Evolutionary conservation across 2,888 invertebrate genomes (phyloP), one percentile per base, ranked within the genome.

Genomic region (Cerceris ruficornis): DNA sequence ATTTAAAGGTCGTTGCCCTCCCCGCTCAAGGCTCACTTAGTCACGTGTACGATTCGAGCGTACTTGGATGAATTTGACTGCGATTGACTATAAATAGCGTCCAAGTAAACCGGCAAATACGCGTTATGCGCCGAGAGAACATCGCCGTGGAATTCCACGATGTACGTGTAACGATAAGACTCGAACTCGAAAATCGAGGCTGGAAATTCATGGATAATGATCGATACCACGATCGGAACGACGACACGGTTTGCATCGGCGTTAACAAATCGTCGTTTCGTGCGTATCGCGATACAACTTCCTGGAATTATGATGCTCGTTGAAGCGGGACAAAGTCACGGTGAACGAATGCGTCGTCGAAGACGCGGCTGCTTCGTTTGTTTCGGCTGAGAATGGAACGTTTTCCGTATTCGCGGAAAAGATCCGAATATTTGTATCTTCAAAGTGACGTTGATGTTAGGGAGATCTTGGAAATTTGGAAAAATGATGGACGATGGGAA

Each of bases 1-100:
- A 70, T 79, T 71, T 60, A 52, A 68, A 79, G 80, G 75, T 79
- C 80, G 65, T 80, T 68, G 68, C 13, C 71, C 75, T 46, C 8
- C 52, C 50, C 14, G 41, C 57, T 75, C 79, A 60, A 80, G 69
- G 78, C 62, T 80, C 49, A 43, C 46, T 49, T 49, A 49, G 77
- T 78, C 77, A 67, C 62, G 69, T 61, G 64, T 54, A 74, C 59
- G 42, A 28, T 28, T 28, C 28, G 28, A 28, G 28, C 28, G 42
- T 55, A 28, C 61, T 59, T 75, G 50, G 49, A 64, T 69, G 65
- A 8, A 75, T 75, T 57, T 41, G 59, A 69, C 46, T 15, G 41
- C 41, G 11, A 39, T 28, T 28, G 28, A 28, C 28, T 28, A 28
- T 28, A 28, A 28, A 28, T 28, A 28, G 28, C 28, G 28, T 28